These are phyloP conservation scores for Tachycineta bicolor DNA, from an alignment of 2,113 vertebrate species.

Conservation along the genomic window DNA sequence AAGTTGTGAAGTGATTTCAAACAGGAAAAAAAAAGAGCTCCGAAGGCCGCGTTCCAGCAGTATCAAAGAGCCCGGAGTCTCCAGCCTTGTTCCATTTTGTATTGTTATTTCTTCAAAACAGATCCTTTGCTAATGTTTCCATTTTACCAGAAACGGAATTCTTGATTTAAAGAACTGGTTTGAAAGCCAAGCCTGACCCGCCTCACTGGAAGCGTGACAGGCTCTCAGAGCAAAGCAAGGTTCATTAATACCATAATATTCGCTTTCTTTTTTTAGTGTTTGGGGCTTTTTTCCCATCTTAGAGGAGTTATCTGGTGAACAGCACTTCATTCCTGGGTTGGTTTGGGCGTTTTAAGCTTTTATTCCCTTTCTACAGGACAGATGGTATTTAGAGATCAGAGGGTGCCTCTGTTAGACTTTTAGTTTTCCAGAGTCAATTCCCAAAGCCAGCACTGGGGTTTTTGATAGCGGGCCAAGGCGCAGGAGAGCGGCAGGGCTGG, in stretches of 20 bases:
- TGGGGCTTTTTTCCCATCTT: background rate
- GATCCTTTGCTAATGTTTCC: constrained; percentile 14
- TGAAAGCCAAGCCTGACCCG: constrained; percentile 1
- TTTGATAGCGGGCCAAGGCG: constrained; percentile 15
- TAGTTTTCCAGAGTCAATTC: background rate
- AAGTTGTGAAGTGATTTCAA: constrained; percentile 29
- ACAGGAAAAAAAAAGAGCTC: background rate
- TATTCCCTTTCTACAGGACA: background rate
- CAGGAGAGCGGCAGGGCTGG: background rate
- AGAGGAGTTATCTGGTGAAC: background rate
- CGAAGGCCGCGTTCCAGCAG: background rate
- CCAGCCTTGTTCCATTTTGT: background rate
- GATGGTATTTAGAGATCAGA: constrained; percentile 39
- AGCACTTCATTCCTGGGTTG: background rate
- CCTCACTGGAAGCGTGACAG: background rate
- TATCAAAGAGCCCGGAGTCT: constrained; percentile 11
- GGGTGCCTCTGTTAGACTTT: background rate
- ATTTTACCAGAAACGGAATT: background rate
- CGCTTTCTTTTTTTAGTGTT: background rate
- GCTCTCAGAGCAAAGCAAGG: background rate
- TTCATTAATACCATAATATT: background rate
- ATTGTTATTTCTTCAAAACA: constrained; percentile 19
- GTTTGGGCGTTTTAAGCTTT: background rate
- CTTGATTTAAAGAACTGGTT: constrained; percentile 11
- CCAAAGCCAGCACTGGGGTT: background rate